Evolutionary conservation across 2,888 invertebrate species (phyloP), one percentile per base, ranked within the genome.

Genomic region (Tolmerus cingulatus): DNA sequence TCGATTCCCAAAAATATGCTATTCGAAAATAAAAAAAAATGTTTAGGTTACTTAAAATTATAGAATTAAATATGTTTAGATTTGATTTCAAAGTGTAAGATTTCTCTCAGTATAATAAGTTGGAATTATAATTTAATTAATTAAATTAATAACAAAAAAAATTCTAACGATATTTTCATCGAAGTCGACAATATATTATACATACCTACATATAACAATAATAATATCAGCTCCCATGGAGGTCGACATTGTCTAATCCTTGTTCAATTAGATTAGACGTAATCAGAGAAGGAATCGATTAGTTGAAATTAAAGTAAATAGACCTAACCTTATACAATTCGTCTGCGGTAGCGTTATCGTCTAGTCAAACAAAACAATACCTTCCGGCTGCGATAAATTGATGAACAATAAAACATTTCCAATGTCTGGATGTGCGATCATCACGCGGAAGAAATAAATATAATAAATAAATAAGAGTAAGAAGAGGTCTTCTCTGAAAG

Each of bases 251-350:
- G 57, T 23, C 66, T 66, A 66, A 66, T 66, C 66, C 66, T 27
- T 66, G 27, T 23, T 66, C 66, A 66, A 27, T 19, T 12, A 66
- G 66, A 66, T 66, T 66, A 66, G 66, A 23, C 27, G 66, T 66
- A 66, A 66, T 66, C 66, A 66, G 66, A 66, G 27, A 66, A 66
- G 66, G 66, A 66, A 66, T 66, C 66, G 66, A 66, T 66, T 66
- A 66, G 66, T 66, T 27, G 23, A 66, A 66, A 66, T 66, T 66
- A 76, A 82, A 82, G 34, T 37, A 57, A 82, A 82, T 82, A 57
- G 12, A 82, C 82, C 82, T 82, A 82, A 82, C 82, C 82, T 82
- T 82, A 82, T 82, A 82, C 82, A 82, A 82, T 82, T 55, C 51
- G 55, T 34, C 82, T 37, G 19, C 34, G 19, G 27, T 16, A 34